phyloP scores from a whole-genome alignment of 2,888 invertebrate genomes.

The Diaphora mendica region DNA sequence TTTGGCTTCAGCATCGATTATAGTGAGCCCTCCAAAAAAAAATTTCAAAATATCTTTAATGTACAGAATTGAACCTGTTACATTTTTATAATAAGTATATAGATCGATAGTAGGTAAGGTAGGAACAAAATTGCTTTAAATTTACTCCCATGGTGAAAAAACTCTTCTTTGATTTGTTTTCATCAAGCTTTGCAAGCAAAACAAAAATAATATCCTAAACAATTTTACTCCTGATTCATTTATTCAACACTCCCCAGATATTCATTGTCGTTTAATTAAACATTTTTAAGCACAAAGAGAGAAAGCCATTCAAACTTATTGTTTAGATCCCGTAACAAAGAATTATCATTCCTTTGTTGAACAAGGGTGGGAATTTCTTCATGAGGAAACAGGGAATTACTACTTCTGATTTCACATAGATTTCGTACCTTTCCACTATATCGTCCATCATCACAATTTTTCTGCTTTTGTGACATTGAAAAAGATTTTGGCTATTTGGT shows the following conservation, averaged over 20 bases:
- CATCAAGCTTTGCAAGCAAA: not conserved
- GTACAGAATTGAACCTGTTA: too few relatives aligned
- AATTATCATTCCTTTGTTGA: conserved; percentile 14
- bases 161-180: not conserved
- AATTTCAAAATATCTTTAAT: too few relatives aligned
- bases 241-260: conserved; percentile 12
- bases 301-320: conserved; percentile 27
- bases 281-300: conserved; percentile 30
- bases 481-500: too few relatives aligned
- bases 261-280: conserved; percentile 28
- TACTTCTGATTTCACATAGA: not conserved
- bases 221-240: conserved; percentile 3
- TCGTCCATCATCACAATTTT: too few relatives aligned
- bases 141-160: not conserved
- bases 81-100: too few relatives aligned
- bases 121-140: not conserved
- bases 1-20: too few relatives aligned
- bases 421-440: not conserved
- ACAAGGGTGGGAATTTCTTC: not conserved
- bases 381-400: not conserved
- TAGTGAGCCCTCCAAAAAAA: too few relatives aligned
- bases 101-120: too few relatives aligned
- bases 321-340: conserved; percentile 18
- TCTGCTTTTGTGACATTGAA: too few relatives aligned
- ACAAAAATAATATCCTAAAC: not conserved